Conservation (phyloP, 1,140 invertebrate genomes). For the Doryteuthis pealeii region DNA sequence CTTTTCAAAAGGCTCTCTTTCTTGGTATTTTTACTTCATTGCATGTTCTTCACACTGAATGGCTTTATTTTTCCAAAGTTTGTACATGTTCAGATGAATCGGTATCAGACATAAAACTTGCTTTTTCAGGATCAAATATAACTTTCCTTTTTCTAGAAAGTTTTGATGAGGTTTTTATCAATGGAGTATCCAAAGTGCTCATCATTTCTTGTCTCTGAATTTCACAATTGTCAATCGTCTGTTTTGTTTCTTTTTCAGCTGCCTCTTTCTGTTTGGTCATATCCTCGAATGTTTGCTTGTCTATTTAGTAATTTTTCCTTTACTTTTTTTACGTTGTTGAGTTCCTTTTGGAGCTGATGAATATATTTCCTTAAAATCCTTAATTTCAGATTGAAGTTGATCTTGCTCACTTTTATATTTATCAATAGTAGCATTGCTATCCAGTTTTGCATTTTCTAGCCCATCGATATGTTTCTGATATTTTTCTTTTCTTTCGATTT, state of each 20-base stretch:
- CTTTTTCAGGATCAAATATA: too few species aligned
- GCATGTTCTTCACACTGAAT: too few species aligned
- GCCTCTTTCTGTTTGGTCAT: too few species aligned
- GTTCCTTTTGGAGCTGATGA: not conserved
- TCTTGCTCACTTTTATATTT: not conserved
- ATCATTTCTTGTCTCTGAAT: constrained; percentile 38
- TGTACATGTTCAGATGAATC: too few species aligned
- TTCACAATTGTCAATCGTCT: constrained; percentile 31
- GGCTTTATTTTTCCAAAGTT: too few species aligned
- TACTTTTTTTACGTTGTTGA: not conserved
- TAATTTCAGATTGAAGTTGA: not conserved
- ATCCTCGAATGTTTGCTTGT: not conserved
- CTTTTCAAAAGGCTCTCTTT: too few species aligned
- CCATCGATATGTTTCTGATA: not conserved
- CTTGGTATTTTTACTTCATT: too few species aligned
- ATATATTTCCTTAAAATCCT: not conserved
- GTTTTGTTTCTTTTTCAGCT: constrained; percentile 33
- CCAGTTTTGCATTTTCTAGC: not conserved
- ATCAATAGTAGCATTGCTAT: not conserved
- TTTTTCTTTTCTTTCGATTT: not conserved
- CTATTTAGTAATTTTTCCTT: not conserved
- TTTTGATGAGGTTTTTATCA: too few species aligned
- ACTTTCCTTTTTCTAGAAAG: not conserved
- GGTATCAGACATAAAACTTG: too few species aligned
- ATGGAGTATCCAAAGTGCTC: constrained; percentile 38